Base-by-base conservation (phyloP, 1,140 invertebrate genomes). In the Streblospio benedicti region DNA sequence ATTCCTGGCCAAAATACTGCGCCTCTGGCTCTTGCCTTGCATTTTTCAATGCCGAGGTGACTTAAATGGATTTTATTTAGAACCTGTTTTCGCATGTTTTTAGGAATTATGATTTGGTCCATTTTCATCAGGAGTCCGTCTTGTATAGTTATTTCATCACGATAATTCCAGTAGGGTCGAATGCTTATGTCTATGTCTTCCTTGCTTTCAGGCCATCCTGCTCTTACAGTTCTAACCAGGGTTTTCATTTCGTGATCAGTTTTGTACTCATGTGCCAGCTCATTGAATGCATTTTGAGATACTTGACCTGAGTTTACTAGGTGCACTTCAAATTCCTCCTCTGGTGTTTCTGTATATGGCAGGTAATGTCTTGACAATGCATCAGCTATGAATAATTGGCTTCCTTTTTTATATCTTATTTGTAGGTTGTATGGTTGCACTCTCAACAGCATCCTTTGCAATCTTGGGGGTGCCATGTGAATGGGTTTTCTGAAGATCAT, bases 401-500 rank as follows among this genome's bases (percentile, higher is more conserved):
- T 66, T 1, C 65, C 67, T 43, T 71, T 32, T n/a, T 67, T 60
- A 60, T 78, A 82, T 20, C 55, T 41, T 0, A 83, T 59, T 27
- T 67, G 61, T 25, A 81, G 69, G 63, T 79, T 69, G 70, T 76
- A 81, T 62, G 65, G 50, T 50, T 75, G 73, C 9, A 82, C 38
- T 54, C 67, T 67, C 5, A 82, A 57, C 18, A 79, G 41, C 73
- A 80, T 78, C n/a, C 73, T 55, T 65, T 81, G 71, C 32, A 82
- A 63, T 57, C 79, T 59, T 6, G 67, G 57, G 25, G 76, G 72
- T 41, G 70, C 67, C 57, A 71, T 67, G 27, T 70, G 60, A 23
- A 81, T 61, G n/a, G 69, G 64, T 65, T 80, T 81, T 56, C 71
- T 67, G 18, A 72, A 68, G 47, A 81, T 78, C 25, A 50, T 56